Evolutionary conservation across 1,140 invertebrate genomes (phyloP), one percentile per base, ranked within the genome.

Genomic region (Zaprionus gabonicus): DNA sequence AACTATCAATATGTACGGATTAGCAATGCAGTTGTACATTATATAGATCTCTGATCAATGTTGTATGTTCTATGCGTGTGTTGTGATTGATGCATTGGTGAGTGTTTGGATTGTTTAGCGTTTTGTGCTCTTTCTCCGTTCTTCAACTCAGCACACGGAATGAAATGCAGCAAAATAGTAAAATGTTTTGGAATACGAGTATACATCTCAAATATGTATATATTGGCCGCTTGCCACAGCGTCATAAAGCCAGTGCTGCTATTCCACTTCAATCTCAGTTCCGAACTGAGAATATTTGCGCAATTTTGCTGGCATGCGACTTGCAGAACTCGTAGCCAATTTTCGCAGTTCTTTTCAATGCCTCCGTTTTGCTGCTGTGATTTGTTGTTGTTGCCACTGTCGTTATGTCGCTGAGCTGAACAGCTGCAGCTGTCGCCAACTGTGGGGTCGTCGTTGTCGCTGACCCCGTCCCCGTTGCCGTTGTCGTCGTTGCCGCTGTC

Each of bases 301-400:
- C 95, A 71, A 96, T 94, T 20, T 95, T 94, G 71, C 93, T 93
- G 17, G 95, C 95, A 78, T 95, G 96, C 74, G 95, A 94, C 83
- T 97, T 97, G 38, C 96, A 96, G 51, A 96, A 94, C 92, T 97
- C 95, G 25, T 95, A 96, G 13, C 96, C 96, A 84, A 95, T 95
- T 82, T 96, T 96, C 1, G 96, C 96, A 3, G 95, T 96, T 49
- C 95, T 95, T 90, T 96, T 96, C 80, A 97, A 93, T 60, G 95
- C 95, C 28, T 95, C 94, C 2, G 95, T 94, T 80, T 94, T 95
- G 55, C 81, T 91, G 65, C 41, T 55, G 20, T 67, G 53, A 56
- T 38, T 60, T 3, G 69, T 46, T 23, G 55, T 25, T 20, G 59
- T 20, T n/a, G 64, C 38, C 20, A 62, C 25, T 10, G 63, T 25